Conservation (phyloP, 1,140 invertebrate genomes). For the Holcopasites calliopsidis region DNA sequence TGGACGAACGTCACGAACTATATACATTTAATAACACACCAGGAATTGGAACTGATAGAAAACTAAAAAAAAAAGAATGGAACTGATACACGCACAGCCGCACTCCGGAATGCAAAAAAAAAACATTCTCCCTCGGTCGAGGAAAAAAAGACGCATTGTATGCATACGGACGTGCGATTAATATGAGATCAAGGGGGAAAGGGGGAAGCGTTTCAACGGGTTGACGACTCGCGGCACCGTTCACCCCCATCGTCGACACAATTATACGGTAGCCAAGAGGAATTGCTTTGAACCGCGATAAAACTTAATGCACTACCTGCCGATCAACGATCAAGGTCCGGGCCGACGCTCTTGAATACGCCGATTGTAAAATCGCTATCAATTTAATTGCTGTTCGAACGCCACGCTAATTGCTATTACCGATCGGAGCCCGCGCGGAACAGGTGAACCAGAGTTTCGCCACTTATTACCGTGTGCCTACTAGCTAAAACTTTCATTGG, state of each 20-base stretch:
- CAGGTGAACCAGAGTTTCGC: neutral
- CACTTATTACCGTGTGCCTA: too few relatives aligned
- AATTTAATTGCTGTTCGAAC: slow-evolving; percentile 22
- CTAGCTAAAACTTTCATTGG: neutral
- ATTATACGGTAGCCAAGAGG: slow-evolving; percentile 29
- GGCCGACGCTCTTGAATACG: too few relatives aligned
- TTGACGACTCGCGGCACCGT: slow-evolving; percentile 32
- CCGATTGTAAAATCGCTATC: slow-evolving; percentile 5
- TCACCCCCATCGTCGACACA: slow-evolving; percentile 25
- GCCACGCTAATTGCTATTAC: slow-evolving; percentile 12
- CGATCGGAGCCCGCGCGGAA: neutral
- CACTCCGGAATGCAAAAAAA: too few relatives aligned
- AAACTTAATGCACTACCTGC: slow-evolving; percentile 17
- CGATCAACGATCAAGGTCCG: slow-evolving; percentile 35
- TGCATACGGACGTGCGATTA: too few relatives aligned
- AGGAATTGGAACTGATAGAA: neutral
- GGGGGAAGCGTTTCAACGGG: neutral
- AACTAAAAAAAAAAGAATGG: neutral
- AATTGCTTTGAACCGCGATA: slow-evolving; percentile 31
- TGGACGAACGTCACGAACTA: slow-evolving; percentile 12
- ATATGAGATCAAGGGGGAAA: neutral
- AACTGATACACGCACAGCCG: too few relatives aligned
- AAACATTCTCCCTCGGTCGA: neutral
- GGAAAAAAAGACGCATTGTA: neutral
- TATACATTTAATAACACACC: slow-evolving; percentile 4